Evolutionary conservation across 1,140 invertebrate species (phyloP), one percentile per base, ranked within the genome.

Genomic region (Protaetia brevitarsis): DNA sequence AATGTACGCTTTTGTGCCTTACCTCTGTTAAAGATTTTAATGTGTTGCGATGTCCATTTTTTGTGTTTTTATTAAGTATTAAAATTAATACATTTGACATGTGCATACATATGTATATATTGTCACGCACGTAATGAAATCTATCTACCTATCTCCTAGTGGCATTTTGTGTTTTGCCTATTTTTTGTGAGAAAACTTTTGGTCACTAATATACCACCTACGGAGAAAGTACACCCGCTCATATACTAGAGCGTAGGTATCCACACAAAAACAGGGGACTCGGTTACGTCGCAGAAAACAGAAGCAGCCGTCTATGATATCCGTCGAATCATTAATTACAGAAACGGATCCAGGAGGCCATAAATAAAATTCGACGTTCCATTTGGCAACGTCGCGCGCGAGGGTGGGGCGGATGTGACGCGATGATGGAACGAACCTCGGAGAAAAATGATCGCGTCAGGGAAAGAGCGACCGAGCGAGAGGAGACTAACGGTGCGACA

Each of bases 321-420:
- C 67, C 69, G 66, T 75, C 71, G 72, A 73, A 72, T 78, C 77
- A 78, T 78, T 78, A 78, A 78, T 78, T 78, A 78, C 76, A 75
- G 72, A 76, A 77, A 74, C 75, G 75, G 73, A 77, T 77, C 74
- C 73, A 69, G 72, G 71, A 71, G 74, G 69, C 70, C 76, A 79
- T 79, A 78, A 78, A 79, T 79, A 79, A 79, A 79, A 79, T 79
- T 79, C 77, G 77, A 79, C 77, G 71, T 76, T 70, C 74, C 77
- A 78, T 78, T 78, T 79, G 77, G 77, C 77, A 79, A 79, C 77
- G 76, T 79, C 74, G 74, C 70, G 71, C 57, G 66, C 65, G 69
- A 70, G 74, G 75, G 66, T 72, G 72, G 74, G 76, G 59, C 72
- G 76, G 72, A 73, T 78, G 74, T 79, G 77, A 79, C 76, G 76